Evolutionary conservation across 2,797 vertebrate genomes (phyloP).

Genomic region (Antennarius maculatus): DNA sequence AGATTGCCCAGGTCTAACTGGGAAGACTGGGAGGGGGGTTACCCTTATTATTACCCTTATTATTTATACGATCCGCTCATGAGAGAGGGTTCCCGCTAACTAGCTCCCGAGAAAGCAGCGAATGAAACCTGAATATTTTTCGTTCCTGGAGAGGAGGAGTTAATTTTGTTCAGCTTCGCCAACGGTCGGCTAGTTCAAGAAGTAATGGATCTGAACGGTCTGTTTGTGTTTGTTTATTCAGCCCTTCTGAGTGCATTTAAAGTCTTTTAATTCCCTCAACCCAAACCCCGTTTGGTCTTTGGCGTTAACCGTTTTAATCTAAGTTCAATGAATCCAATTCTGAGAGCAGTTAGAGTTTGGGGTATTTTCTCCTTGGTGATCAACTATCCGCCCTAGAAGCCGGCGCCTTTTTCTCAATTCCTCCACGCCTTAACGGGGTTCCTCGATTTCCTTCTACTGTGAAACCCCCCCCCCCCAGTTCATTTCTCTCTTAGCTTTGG

Average conservation of each 20-base stretch:
- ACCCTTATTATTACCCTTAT: conserved; percentile 56
- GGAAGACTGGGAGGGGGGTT: conserved; percentile 55
- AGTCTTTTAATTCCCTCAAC: neutral
- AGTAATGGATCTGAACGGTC: neutral
- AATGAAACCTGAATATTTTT: conserved; percentile 47
- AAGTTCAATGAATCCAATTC: neutral
- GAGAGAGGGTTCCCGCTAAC: conserved; percentile 55
- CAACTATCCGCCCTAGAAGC: conserved; percentile 19
- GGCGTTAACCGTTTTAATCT: neutral
- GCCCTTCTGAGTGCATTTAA: neutral
- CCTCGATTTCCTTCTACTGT: conserved; percentile 35
- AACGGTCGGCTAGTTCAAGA: conserved; percentile 39
- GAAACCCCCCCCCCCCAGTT: conserved; percentile 39
- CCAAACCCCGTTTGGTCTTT: neutral
- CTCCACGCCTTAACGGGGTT: conserved; percentile 29
- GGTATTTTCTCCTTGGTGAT: conserved; percentile 7
- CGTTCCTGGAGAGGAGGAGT: conserved; percentile 39
- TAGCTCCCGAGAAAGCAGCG: conserved; percentile 34
- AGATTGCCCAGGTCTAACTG: conserved; percentile 63
- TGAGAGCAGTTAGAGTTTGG: neutral
- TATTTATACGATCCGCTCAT: conserved; percentile 66
- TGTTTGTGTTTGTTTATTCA: neutral
- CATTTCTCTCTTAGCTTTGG: conserved; percentile 42
- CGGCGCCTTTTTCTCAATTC: conserved; percentile 34
- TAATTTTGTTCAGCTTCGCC: conserved; percentile 50